These are phyloP conservation scores for Micrastur ruficollis DNA, from an alignment of 2,797 vertebrate genomes.

Conservation along the genomic window DNA sequence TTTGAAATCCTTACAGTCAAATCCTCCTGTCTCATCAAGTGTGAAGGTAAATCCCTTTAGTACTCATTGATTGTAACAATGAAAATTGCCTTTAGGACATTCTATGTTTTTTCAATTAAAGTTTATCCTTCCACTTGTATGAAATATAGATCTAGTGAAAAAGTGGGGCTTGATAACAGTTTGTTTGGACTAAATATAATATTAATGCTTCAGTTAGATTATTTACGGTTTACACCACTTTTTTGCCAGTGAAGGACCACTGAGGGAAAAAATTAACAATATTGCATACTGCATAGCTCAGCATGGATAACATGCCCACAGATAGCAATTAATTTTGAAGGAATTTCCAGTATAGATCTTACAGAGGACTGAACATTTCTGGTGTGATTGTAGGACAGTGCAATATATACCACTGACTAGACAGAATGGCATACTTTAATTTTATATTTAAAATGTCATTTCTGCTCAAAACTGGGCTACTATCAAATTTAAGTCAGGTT, in stretches of 20 bases:
- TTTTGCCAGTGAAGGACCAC: neutral
- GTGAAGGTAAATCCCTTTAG: constrained; percentile 66
- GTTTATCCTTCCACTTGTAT: neutral
- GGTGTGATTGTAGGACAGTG: neutral
- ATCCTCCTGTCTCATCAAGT: constrained; percentile 7
- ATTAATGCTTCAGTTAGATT: neutral
- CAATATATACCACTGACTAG: neutral
- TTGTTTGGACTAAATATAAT: neutral
- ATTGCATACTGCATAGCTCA: neutral
- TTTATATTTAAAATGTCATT: neutral
- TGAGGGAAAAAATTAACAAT: neutral
- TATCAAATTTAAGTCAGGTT: neutral
- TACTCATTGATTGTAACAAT: neutral
- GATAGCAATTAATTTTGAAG: neutral
- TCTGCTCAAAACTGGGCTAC: neutral
- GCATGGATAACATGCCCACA: neutral
- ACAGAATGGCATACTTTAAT: neutral
- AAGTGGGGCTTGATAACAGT: neutral
- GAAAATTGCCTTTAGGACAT: neutral
- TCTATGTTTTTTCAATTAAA: neutral
- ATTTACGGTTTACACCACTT: neutral
- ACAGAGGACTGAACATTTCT: neutral
- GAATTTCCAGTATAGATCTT: neutral
- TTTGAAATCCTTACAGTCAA: constrained; percentile 49
- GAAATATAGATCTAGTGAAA: neutral